Conservation (phyloP, 2,888 invertebrate genomes). For the Idaea biselata region DNA sequence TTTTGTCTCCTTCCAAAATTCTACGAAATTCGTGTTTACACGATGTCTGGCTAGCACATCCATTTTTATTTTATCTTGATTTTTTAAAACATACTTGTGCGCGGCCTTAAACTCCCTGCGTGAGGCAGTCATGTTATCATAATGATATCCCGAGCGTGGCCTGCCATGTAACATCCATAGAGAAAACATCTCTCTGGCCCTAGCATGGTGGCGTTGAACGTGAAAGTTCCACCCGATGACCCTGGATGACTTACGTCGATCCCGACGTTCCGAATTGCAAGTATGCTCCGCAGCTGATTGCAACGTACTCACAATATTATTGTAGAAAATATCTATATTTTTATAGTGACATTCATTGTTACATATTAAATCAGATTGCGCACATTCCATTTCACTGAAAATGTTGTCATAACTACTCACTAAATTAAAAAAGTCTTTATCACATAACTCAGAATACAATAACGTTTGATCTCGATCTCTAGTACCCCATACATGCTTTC, state of each 20-base stretch:
- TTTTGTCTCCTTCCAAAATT: neutral
- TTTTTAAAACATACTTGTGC: neutral
- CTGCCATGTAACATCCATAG: neutral
- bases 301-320: neutral
- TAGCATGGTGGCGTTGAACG: neutral
- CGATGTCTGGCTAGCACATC: neutral
- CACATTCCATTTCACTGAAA: neutral
- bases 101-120: constrained; percentile 1
- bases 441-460: constrained; percentile 7
- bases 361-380: neutral
- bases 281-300: neutral
- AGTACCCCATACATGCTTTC: constrained; percentile 10
- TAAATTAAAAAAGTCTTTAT: constrained; percentile 4
- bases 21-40: neutral
- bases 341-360: neutral
- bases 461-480: constrained; percentile 8
- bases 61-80: neutral
- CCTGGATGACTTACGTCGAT: neutral
- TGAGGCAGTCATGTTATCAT: neutral
- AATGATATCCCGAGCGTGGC: neutral
- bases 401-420: constrained; percentile 2
- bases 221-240: neutral
- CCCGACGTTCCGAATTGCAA: neutral
- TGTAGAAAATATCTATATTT: neutral
- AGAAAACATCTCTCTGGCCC: neutral